Evolutionary conservation across 2,888 invertebrate species (phyloP), one percentile per base, ranked within the genome.

Genomic region (Drosophila pseudotalamancana): DNA sequence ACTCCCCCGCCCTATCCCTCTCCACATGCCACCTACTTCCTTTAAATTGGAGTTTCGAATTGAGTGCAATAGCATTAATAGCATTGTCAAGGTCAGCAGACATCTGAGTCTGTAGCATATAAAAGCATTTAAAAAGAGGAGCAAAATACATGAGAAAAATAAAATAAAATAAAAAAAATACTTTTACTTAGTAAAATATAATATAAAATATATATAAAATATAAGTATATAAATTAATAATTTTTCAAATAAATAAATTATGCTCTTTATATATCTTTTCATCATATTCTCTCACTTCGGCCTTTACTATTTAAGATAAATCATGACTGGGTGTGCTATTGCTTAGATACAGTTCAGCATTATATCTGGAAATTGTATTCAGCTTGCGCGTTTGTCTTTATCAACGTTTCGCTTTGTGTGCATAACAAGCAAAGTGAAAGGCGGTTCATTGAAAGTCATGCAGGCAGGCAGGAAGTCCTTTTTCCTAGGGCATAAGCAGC

Each of bases 401-500:
- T 70, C 73, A 49, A 49, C 9, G 54, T 21, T 25, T 14, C 31
- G 27, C 54, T 46, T 54, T 65, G 32, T 56, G 23, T 23, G 50
- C 40, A 32, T 1, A 32, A 35, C 51, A 71, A 48, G 59, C 18
- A 32, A 46, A 27, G 54, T 34, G 19, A 67, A 54, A 27, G 29
- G 42, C 46, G 40, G 40, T 19, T 34, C 48, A 39, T 55, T 73
- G 55, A 51, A 27, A 64, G 72, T 72, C 72, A 72, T 71, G 65
- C 55, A 23, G 49, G 43, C 37, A 2, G 18, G 34, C 57, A 54
- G 54, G 23, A 39, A 50, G 46, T 45, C 37, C 27, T 56, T 53
- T 48, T 32, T 39, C 29, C 11, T 19, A 4, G n/a, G 25, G 16
- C 12, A 12, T 29, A 19, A 23, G 16, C n/a, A 27, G 37, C 29